A percentile compares a stretch with the other conserved stretches of the same genome.
Conservation (phyloP, 1,140 invertebrate genomes). For the Caenorhabditis brenneri region DNA sequence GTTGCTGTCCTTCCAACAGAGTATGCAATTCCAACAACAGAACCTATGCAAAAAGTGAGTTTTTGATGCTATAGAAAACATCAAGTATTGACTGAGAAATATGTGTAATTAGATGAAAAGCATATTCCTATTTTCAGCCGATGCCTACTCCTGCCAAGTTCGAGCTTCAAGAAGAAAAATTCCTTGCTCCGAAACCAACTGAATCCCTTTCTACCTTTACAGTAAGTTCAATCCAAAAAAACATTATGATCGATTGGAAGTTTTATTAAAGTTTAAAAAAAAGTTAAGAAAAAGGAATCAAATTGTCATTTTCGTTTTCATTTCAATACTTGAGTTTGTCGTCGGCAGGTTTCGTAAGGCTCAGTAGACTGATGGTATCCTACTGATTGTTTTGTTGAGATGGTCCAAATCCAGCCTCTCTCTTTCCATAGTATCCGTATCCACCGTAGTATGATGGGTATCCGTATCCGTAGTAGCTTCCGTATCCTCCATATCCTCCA, state of each 20-base stretch:
- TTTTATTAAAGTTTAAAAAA: neutral
- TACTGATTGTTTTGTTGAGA: constrained; percentile 24
- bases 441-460: constrained; percentile 28
- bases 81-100: too few species aligned
- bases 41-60: constrained; percentile 17
- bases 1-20: neutral
- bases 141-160: neutral
- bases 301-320: neutral
- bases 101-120: neutral
- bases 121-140: neutral
- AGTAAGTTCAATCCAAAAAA: neutral
- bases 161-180: neutral
- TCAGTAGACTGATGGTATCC: neutral
- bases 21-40: neutral
- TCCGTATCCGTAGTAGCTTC: constrained; percentile 27
- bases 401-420: constrained; percentile 41
- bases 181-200: constrained; percentile 15
- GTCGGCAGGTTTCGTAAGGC: neutral
- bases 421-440: constrained; percentile 47
- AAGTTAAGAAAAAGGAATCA: neutral
- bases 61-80: too few species aligned
- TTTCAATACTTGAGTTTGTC: constrained; percentile 6
- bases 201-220: neutral
- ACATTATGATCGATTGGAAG: constrained; percentile 12
- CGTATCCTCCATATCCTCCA: constrained; percentile 29